These are phyloP conservation scores for Thalassophryne amazonica DNA, from an alignment of 2,797 vertebrate species.

Conservation along the genomic window DNA sequence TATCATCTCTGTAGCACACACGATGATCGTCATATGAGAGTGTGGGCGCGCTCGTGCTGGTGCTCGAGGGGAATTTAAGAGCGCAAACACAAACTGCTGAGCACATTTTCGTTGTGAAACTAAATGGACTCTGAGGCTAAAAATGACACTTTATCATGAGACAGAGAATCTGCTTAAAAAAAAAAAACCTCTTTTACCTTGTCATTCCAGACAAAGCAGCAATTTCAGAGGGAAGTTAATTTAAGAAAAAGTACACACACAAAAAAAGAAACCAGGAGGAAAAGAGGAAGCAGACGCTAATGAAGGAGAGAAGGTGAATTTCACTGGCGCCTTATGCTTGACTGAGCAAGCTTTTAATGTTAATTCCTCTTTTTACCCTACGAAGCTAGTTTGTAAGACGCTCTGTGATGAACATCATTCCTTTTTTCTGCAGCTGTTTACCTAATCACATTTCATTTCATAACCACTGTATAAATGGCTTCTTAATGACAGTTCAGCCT, in stretches of 20 bases:
- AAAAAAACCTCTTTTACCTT: constrained; percentile 42
- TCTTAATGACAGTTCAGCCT: constrained; percentile 41
- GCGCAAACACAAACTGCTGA: not conserved
- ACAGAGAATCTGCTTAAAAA: constrained; percentile 37
- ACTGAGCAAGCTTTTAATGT: constrained; percentile 23
- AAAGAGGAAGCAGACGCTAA: constrained; percentile 35
- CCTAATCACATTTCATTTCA: constrained; percentile 37
- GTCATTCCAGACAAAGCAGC: constrained; percentile 50
- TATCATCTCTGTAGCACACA: constrained; percentile 40
- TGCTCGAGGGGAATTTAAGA: not conserved
- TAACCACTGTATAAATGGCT: constrained; percentile 27
- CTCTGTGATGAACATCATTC: constrained; percentile 11
- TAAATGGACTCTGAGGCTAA: constrained; percentile 46
- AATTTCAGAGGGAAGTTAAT: not conserved
- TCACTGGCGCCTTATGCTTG: not conserved
- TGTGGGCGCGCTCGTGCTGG: constrained; percentile 22
- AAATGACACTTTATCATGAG: constrained; percentile 62
- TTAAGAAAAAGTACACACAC: constrained; percentile 10
- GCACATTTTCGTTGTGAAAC: constrained; percentile 44
- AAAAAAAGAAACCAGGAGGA: constrained; percentile 30
- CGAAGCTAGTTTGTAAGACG: not conserved
- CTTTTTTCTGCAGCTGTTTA: constrained; percentile 5
- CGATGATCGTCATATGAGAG: constrained; percentile 72
- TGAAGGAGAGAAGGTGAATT: constrained; percentile 27
- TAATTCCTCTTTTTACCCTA: constrained; percentile 18